Conservation (phyloP, 2,113 vertebrate species). For the Oxygymnocypris stewartii region DNA sequence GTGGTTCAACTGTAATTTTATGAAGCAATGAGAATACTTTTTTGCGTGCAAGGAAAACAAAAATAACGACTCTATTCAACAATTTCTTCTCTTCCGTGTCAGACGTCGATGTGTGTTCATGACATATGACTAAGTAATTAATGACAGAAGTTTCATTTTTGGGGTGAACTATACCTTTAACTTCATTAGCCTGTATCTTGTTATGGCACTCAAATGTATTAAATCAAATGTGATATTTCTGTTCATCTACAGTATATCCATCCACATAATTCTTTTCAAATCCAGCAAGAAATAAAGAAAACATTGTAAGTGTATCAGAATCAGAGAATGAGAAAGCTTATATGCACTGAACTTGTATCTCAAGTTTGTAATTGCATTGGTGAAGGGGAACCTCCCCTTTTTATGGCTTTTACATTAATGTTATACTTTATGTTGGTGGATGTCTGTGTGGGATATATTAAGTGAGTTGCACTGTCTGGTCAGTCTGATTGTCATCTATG, state of each 20-base stretch:
- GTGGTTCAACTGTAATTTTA: no score
- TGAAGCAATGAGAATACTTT: no score
- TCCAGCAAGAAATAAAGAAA: not conserved
- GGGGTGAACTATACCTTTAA: not conserved
- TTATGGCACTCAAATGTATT: not conserved
- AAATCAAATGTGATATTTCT: not conserved
- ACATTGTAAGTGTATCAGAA: not conserved
- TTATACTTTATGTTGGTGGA: conserved; percentile 34
- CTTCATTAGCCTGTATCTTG: not conserved
- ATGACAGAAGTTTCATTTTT: no score
- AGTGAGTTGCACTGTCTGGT: conserved; percentile 59
- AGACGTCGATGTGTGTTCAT: no score
- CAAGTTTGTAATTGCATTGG: not conserved
- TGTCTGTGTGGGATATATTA: conserved; percentile 58
- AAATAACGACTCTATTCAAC: no score
- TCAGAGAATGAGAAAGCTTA: not conserved
- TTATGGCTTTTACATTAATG: conserved; percentile 40
- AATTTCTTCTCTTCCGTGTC: no score
- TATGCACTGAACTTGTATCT: not conserved
- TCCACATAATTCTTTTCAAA: not conserved
- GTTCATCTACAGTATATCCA: not conserved
- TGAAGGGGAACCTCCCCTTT: conserved; percentile 37
- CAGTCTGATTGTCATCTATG: conserved; percentile 55
- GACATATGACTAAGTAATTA: no score
- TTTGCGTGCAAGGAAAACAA: no score